These are phyloP conservation scores for Cardiocondyla obscurior DNA, from an alignment of 1,140 invertebrate species.

Conservation along the genomic window DNA sequence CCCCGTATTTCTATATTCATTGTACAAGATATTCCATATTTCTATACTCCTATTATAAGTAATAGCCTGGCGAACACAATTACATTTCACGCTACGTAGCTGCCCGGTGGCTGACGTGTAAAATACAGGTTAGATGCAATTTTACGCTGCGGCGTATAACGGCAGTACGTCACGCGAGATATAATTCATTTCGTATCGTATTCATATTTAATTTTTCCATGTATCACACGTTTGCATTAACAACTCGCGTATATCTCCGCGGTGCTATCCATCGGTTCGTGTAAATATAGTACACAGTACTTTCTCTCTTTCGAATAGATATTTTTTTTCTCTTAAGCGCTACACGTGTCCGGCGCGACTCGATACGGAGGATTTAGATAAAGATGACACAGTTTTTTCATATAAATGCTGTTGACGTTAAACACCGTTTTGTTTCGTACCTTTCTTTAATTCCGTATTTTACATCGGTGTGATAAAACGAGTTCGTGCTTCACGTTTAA, in stretches of 20 bases:
- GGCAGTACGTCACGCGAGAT: conserved; percentile 40
- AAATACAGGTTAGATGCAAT: conserved; percentile 52
- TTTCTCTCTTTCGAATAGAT: not conserved
- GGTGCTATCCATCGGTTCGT: not conserved
- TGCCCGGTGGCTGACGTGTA: conserved; percentile 36
- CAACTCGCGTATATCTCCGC: not conserved
- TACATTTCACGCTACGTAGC: conserved; percentile 45
- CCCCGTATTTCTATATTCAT: conserved; percentile 28
- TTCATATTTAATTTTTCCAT: conserved; percentile 44
- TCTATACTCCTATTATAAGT: conserved; percentile 45
- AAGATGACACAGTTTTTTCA: not conserved
- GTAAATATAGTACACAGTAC: not conserved
- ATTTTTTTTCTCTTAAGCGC: conserved; percentile 12
- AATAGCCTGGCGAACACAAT: conserved; percentile 46
- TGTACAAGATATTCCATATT: too few species aligned
- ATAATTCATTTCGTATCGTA: conserved; percentile 44
- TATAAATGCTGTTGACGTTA: not conserved
- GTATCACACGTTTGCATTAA: conserved; percentile 28
- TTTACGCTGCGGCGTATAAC: conserved; percentile 39
- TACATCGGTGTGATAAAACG: not conserved
- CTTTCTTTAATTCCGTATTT: not conserved
- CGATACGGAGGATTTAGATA: conserved; percentile 2
- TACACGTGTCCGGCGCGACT: not conserved
- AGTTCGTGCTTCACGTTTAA: not conserved
- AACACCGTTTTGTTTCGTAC: not conserved